Evolutionary conservation across 2,888 invertebrate species (phyloP).

Genomic region (Ectemnius continuus): DNA sequence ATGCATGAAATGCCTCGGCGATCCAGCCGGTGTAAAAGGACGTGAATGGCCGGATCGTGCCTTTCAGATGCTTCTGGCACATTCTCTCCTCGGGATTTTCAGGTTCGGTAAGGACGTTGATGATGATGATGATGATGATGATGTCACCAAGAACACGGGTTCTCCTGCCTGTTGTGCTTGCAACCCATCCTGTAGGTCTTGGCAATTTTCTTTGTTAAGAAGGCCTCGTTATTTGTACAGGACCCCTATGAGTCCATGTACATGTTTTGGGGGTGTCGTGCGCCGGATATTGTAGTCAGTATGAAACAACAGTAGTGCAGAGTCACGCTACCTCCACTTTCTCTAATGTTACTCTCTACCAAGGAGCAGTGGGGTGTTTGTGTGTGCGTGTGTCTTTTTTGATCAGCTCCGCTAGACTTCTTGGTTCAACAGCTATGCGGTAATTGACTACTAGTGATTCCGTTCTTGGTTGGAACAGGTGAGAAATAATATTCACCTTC

Average conservation of each 20-base stretch:
- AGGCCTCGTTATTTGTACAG: conserved; percentile 43
- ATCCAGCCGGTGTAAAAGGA: conserved; percentile 50
- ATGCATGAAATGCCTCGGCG: conserved; percentile 68
- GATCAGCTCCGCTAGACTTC: conserved; percentile 24
- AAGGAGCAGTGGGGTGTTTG: conserved; percentile 18
- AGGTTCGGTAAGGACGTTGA: conserved; percentile 69
- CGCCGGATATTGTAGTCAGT: conserved; percentile 38
- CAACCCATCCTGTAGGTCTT: not conserved
- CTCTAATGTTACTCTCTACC: conserved; percentile 23
- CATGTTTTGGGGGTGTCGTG: conserved; percentile 39
- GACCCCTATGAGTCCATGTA: conserved; percentile 40
- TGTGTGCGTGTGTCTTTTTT: conserved; percentile 20
- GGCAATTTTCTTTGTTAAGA: conserved; percentile 23
- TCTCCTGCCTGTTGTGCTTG: conserved; percentile 18
- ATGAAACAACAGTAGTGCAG: conserved; percentile 37
- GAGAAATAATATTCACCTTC: conserved; percentile 42
- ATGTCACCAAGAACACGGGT: no score
- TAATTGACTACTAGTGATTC: conserved; percentile 17
- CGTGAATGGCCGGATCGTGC: conserved; percentile 70
- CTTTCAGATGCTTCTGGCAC: conserved; percentile 71
- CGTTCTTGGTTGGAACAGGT: conserved; percentile 48
- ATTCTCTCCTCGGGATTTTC: conserved; percentile 72
- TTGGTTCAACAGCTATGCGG: conserved; percentile 10
- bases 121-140: no score
- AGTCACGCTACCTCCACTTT: conserved; percentile 40